phyloP scores from a whole-genome alignment of 2,113 vertebrate species.

The Nestor notabilis region DNA sequence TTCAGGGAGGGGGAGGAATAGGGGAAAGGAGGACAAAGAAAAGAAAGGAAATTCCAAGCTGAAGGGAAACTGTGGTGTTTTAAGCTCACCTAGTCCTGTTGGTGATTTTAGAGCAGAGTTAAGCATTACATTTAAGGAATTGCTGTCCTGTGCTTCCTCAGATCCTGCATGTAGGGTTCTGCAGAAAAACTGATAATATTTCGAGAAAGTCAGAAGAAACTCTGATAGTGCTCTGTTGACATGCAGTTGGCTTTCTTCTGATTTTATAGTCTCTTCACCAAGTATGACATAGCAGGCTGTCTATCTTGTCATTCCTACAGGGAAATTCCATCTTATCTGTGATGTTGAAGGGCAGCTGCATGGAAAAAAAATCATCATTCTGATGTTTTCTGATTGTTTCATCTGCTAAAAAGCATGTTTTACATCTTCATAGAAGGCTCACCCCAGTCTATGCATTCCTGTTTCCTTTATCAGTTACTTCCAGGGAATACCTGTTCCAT shows the following conservation, averaged over 20 bases:
- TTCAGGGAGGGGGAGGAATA: neutral
- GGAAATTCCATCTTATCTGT: neutral
- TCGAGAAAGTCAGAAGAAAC: neutral
- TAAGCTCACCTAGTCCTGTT: neutral
- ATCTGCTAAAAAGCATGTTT: neutral
- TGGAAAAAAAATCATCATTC: neutral
- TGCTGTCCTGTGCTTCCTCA: neutral
- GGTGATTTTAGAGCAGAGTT: neutral
- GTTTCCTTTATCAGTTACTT: neutral
- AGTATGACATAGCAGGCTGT: neutral
- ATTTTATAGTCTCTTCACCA: neutral
- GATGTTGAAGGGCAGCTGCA: neutral
- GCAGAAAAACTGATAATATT: neutral
- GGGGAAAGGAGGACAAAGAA: neutral
- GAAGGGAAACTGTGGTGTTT: neutral
- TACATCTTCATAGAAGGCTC: neutral
- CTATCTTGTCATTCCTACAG: neutral
- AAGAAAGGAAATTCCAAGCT: neutral
- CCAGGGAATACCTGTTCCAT: neutral
- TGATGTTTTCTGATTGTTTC: neutral
- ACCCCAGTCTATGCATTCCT: neutral
- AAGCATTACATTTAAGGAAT: neutral
- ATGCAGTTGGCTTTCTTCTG: neutral
- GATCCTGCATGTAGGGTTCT: neutral
- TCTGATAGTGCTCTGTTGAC: neutral